Evolutionary conservation across 2,113 vertebrate genomes (phyloP).

Genomic region (Rhinolophus sinicus): DNA sequence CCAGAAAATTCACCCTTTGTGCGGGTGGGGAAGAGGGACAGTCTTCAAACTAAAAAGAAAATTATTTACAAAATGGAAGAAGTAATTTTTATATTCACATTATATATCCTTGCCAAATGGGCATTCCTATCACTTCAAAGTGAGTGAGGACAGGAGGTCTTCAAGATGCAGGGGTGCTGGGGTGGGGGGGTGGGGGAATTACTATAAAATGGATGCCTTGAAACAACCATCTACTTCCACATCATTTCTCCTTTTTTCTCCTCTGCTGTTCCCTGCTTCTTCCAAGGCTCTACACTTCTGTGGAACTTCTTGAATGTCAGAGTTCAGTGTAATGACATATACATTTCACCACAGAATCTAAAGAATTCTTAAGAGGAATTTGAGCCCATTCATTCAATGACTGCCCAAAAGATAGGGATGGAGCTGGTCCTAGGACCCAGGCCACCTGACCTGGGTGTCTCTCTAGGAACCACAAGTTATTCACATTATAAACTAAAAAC

Average conservation of each 20-base stretch:
- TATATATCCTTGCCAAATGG: neutral
- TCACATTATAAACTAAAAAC: neutral
- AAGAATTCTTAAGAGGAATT: neutral
- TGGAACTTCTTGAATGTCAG: neutral
- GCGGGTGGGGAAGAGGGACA: fast-evolving
- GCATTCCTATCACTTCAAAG: neutral
- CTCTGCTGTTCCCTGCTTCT: neutral
- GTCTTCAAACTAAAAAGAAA: neutral
- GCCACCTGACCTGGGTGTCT: neutral
- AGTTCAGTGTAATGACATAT: neutral
- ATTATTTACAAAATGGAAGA: neutral
- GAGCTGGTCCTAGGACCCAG: neutral
- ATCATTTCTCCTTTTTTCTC: neutral
- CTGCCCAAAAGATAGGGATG: no score
- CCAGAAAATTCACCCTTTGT: neutral
- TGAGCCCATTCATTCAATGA: neutral
- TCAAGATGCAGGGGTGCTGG: neutral
- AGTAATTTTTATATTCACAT: neutral
- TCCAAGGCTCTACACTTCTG: neutral
- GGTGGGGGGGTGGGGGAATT: neutral
- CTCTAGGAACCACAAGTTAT: neutral
- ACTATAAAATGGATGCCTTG: neutral
- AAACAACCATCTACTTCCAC: neutral
- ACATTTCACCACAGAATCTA: neutral
- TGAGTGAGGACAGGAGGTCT: neutral